Evolutionary conservation across 1,140 invertebrate genomes (phyloP).

Genomic region (Magallana angulata): DNA sequence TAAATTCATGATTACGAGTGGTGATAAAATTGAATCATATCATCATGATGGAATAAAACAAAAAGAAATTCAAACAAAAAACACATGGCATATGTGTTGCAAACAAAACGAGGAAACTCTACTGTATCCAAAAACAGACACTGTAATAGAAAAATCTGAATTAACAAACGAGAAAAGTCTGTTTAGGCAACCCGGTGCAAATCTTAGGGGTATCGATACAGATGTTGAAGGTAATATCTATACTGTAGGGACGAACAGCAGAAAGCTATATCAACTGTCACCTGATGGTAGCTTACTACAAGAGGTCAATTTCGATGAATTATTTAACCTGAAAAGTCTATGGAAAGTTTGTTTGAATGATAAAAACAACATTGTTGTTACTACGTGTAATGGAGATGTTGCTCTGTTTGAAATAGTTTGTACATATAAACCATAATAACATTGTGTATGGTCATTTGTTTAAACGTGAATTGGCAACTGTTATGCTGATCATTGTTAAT

Average conservation of each 20-base stretch:
- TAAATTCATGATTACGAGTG: background rate
- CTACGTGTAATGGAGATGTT: background rate
- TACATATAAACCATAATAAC: no score
- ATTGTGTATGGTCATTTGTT: no score
- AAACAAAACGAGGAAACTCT: background rate
- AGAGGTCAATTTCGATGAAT: background rate
- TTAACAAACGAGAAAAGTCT: background rate
- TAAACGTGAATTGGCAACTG: no score
- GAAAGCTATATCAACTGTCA: background rate
- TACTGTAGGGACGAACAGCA: background rate
- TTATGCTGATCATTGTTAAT: no score
- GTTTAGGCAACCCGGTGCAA: background rate
- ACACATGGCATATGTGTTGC: background rate
- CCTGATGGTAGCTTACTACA: background rate
- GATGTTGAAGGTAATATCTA: background rate
- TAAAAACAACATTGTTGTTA: background rate
- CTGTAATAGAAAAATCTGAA: background rate
- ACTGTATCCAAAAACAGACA: background rate
- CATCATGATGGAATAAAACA: background rate
- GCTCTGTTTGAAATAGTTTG: background rate
- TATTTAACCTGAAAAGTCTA: background rate
- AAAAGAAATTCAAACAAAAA: background rate
- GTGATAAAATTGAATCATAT: background rate
- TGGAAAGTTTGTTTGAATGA: conserved; percentile 1
- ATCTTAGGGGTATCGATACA: background rate